Evolutionary conservation across 2,797 vertebrate species (phyloP), one percentile per base, ranked within the genome.

Genomic region (Sebastes hubbsi): DNA sequence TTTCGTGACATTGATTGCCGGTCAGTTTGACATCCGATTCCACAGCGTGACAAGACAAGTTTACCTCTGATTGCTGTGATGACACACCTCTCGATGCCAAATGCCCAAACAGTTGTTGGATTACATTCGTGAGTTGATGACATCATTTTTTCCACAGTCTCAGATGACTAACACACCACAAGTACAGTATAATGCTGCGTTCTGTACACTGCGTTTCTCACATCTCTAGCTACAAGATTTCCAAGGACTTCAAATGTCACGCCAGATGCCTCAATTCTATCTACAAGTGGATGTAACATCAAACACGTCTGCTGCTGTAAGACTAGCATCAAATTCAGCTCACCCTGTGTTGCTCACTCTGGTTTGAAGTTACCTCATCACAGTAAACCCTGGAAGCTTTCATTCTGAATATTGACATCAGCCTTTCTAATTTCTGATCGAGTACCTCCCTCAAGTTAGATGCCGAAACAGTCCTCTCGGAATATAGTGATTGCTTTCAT

Each of bases 81-180:
- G 78, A 79, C 71, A 38, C 85, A 64, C 69, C 67, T 71, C 64
- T 72, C 36, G 2, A 42, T 30, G 75, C 58, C 65, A 11, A 82
- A 80, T 9, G 2, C 8, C 85, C 75, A 27, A 70, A 70, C 74
- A 42, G 78, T 77, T 89, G 90, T 86, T 83, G 76, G 83, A 82
- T 93, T 94, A 94, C 94, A 94, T 84, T 92, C 84, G 68, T 79
- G 78, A 90, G 70, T 80, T 88, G 90, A 87, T 91, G 89, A 90
- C 91, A 84, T 91, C 55, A 46, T 76, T 78, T 72, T 75, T 66
- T 56, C 77, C 75, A 58, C 74, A 66, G 62, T 83, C 78, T 83
- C 71, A 58, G 4, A 61, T 73, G 80, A 80, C 75, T 12, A 49
- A 77, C 74, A 67, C 65, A 8, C 59, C 80, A 77, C 81, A 79